Percentiles rank a stretch among this genome's conserved stretches.
Conservation (phyloP, 30 jellyfish, hydroid and myxozoan species). For the Aurelia aurita region DNA sequence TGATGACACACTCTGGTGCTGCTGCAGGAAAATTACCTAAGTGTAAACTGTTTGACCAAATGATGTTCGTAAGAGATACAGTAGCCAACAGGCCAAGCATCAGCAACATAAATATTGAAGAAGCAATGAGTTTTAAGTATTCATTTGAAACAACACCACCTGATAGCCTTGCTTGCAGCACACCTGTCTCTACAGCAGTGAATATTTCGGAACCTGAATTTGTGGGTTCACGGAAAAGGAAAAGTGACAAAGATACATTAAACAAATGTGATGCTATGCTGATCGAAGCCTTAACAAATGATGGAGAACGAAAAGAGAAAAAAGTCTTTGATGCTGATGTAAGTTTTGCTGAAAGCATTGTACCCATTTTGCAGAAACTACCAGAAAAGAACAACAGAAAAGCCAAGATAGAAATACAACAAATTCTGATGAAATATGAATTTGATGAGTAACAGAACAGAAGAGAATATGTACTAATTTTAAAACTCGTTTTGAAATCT, state of each 20-base stretch:
- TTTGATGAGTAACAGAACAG: constrained; percentile 7
- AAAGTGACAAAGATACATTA: too few relatives aligned
- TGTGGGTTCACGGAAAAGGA: too few relatives aligned
- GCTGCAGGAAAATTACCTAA: constrained; percentile 49
- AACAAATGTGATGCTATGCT: constrained; percentile 7
- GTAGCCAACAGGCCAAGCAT: constrained; percentile 37
- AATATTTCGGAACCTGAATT: neutral
- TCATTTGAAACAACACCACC: too few relatives aligned
- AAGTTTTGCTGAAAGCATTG: constrained; percentile 13
- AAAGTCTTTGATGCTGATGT: neutral
- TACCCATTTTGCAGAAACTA: constrained; percentile 21
- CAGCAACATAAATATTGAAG: constrained; percentile 13
- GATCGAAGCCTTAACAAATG: constrained; percentile 1
- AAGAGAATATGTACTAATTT: too few relatives aligned
- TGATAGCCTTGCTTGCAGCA: too few relatives aligned
- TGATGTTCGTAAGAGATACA: constrained; percentile 29
- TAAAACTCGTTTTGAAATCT: too few relatives aligned
- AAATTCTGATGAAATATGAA: constrained; percentile 3
- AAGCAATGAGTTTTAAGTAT: too few relatives aligned
- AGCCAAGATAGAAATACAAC: constrained; percentile 44
- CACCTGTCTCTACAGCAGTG: neutral
- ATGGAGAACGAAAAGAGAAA: too few relatives aligned
- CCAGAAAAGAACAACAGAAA: constrained; percentile 23
- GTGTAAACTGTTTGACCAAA: constrained; percentile 44
- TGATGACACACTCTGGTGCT: constrained; percentile 67